Evolutionary conservation across 2,797 vertebrate species (phyloP), one percentile per base, ranked within the genome.

Genomic region (Coccyzus lansbergi): DNA sequence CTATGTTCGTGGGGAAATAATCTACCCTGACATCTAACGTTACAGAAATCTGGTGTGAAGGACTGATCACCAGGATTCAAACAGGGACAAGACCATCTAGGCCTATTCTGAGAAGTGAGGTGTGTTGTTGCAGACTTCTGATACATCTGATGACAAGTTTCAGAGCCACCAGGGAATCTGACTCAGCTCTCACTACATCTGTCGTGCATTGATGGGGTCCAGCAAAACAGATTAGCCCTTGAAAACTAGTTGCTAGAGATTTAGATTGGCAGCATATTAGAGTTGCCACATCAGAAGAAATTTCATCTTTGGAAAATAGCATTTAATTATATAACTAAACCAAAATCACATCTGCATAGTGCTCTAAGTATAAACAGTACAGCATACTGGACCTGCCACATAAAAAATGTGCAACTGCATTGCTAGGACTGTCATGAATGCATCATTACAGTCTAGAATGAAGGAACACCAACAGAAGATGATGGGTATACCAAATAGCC

Each of bases 161-260:
- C 62, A 28, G 79, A 85, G 40, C 55, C 71, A 92, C 34, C 69
- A 89, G 72, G 94, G 72, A 91, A 48, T 92, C 88, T 96, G 93
- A 96, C 78, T 96, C 96, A 96, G 84, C 87, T 94, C 92, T 90
- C 48, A 83, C 71, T 92, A 92, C 90, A 94, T 77, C 86, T 92
- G 82, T 83, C 25, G 0, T 6, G 34, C 24, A 84, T 92, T 69
- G 71, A 69, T 36, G 26, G n/a, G 55, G 77, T 62, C 62, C 90
- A 93, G 69, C 16, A 68, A 70, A 92, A 83, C n/a, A 65, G 81
- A 95, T 87, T 58, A 89, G 19, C 49, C 64, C 40, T 88, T 77
- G 67, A 74, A 90, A 92, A 88, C 8, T 26, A 46, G 58, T 83
- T 92, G 28, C 42, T 40, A 28, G 64, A 81, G 33, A 33, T 40